Percentiles rank a stretch among this genome's conserved stretches.
These are phyloP conservation scores for Deilephila porcellus DNA, from an alignment of 2,888 invertebrate genomes.

Conservation along the genomic window DNA sequence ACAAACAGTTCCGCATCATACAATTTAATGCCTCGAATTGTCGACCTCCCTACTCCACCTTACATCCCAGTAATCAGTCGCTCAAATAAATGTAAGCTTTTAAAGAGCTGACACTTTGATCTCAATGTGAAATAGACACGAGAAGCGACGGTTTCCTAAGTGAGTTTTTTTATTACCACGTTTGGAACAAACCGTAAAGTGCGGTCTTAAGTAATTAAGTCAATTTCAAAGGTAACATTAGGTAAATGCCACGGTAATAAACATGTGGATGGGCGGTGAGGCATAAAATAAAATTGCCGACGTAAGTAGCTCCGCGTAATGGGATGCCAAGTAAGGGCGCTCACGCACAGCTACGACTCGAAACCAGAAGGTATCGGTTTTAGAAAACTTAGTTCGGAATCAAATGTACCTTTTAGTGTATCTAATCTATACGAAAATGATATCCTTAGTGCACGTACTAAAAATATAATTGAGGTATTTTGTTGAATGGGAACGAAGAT, in stretches of 20 bases:
- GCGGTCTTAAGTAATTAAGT: constrained; percentile 32
- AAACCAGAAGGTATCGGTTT: no score
- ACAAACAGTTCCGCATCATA: no score
- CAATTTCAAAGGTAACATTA: constrained; percentile 40
- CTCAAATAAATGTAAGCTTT: neutral
- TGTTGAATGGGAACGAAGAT: no score
- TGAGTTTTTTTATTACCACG: constrained; percentile 23
- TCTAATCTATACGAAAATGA: no score
- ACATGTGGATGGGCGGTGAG: constrained; percentile 50
- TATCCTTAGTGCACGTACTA: no score
- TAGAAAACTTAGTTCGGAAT: no score
- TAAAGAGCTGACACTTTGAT: constrained; percentile 14
- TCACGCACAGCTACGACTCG: no score
- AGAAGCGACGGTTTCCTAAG: neutral
- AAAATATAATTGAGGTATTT: no score
- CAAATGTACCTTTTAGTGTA: no score
- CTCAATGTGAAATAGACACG: neutral
- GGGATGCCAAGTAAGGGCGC: constrained; percentile 50
- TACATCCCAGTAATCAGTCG: neutral
- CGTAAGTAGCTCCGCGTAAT: constrained; percentile 67
- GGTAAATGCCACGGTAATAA: constrained; percentile 48
- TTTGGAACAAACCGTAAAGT: constrained; percentile 17
- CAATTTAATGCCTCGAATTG: no score
- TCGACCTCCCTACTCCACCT: neutral
- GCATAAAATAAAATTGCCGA: constrained; percentile 68